Evolutionary conservation across 1,140 invertebrate species (phyloP), one percentile per base, ranked within the genome.

Genomic region (Scaptomyza pallida): DNA sequence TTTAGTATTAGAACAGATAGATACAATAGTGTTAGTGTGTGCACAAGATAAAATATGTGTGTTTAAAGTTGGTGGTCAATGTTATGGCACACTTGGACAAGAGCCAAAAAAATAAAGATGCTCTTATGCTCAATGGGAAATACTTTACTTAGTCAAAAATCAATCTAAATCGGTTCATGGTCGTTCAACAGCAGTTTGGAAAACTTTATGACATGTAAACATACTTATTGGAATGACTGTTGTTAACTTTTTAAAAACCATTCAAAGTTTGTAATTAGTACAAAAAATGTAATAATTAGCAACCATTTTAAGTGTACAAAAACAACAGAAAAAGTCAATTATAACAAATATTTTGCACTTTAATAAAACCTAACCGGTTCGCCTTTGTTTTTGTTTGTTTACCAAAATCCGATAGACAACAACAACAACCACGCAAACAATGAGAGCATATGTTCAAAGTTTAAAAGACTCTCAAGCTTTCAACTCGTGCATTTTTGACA

Each of bases 371-470:
- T 35, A 72, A 85, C 80, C 67, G 72, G 80, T 83, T 83, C 64
- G 23, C 63, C 70, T 74, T 63, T 70, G 52, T 47, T n/a, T n/a
- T n/a, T 67, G 52, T 76, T 80, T 88, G 74, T 81, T 89, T 77
- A 88, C 77, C 54, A 75, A 88, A 88, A 75, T 61, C 40, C n/a
- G n/a, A n/a, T n/a, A 57, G 33, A 41, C 13, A 52, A 37, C 33
- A 55, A 17, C 45, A 50, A 41, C 30, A 54, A 2, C 59, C 51
- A 48, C 16, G n/a, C 6, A 26, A 10, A 45, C 26, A n/a, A n/a
- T 16, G 60, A 57, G 41, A 47, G 43, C 19, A 12, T 9, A 5
- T 21, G 17, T 51, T 10, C 1, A 37, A 40, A 17, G 40, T 54
- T 16, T 45, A 45, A 13, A 63, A 45, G 8, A 50, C 1, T 15